Base-by-base conservation (phyloP, 1,140 invertebrate genomes). In the Drosophila oshimai region DNA sequence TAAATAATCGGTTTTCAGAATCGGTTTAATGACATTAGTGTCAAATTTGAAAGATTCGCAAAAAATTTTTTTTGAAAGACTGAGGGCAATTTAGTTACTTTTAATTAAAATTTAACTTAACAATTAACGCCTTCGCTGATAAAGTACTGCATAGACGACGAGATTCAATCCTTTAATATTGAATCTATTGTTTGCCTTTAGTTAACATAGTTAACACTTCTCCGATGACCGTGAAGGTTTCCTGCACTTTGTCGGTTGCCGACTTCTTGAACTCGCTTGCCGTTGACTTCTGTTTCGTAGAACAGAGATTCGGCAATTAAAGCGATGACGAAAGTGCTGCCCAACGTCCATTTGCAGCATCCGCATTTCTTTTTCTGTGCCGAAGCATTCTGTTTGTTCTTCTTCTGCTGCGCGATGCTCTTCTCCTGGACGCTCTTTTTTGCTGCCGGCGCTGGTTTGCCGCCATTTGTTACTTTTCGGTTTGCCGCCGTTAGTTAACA, bases 301-400 rank as follows among this genome's bases (percentile, higher is more conserved):
- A 51, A 77, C 22, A 92, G 44, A 17, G 78, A 87, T 13, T 92
- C 92, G 44, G 80, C 92, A 46, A 93, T 93, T 34, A 91, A 76
- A 2, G 92, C 75, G 24, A 93, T 50, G 13, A 93, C 72, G 33
- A 93, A 74, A 60, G 93, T 91, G 79, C 91, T 93, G 34, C 92
- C 93, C 80, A 92, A 90, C 17, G 92, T 69, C 93, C 93, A 93
- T 80, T 92, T 93, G 84, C 93, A 93, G 89, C 93, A 93, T 89
- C 78, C 79, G 46, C 88, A 91, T 51, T 83, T 87, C 65, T 87
- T 90, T 65, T 90, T 90, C 50, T 83, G 78, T 60, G 70, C 39
- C 53, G 62, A 36, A 17, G 65, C 61, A 51, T 49, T 81, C 62
- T 72, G 68, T 75, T 84, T 90, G 60, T 81, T 91, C 78, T 64